Base-by-base conservation (phyloP, 2,888 invertebrate genomes). In the Agapetus fuscipes region DNA sequence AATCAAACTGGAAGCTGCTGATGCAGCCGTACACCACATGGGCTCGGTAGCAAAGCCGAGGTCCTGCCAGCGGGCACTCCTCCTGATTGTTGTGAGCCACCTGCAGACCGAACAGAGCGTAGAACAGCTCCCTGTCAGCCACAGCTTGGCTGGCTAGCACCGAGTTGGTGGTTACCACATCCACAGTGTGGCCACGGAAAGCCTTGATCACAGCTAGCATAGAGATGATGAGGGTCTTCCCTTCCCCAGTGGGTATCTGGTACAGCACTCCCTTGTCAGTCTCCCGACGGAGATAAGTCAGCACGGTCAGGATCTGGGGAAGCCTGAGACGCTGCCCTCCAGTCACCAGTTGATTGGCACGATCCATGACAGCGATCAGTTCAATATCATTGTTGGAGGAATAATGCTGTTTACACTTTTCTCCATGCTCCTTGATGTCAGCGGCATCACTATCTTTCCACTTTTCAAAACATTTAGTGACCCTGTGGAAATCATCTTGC, bases 241-340 rank as follows among this genome's bases (percentile, higher is more conserved):
- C 61, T 49, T 62, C 61, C 2, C 62, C 62, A 6, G 61, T 62
- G 24, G 53, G 49, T 6, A 61, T 52, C 45, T 61, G 56, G 7
- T 54, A 45, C 24, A 61, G 34, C 10, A 45, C 43, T 11, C 49
- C 50, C 0, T 30, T 37, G 4, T 48, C 15, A 29, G 48, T 45
- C 1, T 14, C 30, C n/a, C n/a, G n/a, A n/a, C n/a, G n/a, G 17
- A 53, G 30, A 17, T 55, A 43, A 26, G 48, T 39, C 12, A 53
- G 37, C 6, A 54, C 44, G 1, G 55, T 37, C n/a, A 56, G 40
- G 30, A 44, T 48, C 37, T 56, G 55, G 3, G 54, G 48, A 13
- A 46, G 49, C 7, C 53, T 47, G 3, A 55, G 37, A n/a, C 17
- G n/a, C n/a, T n/a, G n/a, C n/a, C n/a, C n/a, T n/a, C n/a, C n/a